A percentile compares a stretch with the other conserved stretches of the same genome.
Evolutionary conservation across 2,113 vertebrate species (phyloP).

Genomic region (Centrocercus urophasianus): DNA sequence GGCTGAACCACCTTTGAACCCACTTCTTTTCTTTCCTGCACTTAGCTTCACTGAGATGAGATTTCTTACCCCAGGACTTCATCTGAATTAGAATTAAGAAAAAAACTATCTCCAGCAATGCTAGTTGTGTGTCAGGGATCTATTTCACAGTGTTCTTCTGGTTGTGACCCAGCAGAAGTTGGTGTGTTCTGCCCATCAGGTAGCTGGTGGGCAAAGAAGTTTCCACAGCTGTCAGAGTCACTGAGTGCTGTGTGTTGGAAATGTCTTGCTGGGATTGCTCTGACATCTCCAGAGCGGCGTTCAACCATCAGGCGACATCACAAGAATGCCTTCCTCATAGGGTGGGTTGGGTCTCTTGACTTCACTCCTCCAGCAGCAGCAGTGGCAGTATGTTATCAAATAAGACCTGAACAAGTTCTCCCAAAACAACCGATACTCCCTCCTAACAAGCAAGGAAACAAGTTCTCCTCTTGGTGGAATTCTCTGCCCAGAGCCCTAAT

Average conservation of each 20-base stretch:
- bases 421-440: neutral
- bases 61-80: neutral
- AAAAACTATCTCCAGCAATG: fast-evolving
- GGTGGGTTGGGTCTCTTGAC: conserved; percentile 19
- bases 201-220: neutral
- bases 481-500: conserved; percentile 81
- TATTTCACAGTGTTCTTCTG: neutral
- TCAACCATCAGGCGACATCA: neutral
- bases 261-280: neutral
- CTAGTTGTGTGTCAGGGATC: fast-evolving
- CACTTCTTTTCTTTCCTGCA: neutral
- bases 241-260: neutral
- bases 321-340: neutral
- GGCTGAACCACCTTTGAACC: neutral
- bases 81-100: neutral
- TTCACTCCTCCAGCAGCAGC: conserved; percentile 51
- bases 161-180: neutral
- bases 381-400: conserved; percentile 46
- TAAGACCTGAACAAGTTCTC: neutral
- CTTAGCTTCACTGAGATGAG: neutral
- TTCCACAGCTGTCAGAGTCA: neutral
- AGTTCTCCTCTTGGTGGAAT: conserved; percentile 46
- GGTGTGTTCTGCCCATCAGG: neutral
- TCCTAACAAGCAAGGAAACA: conserved; percentile 31
- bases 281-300: neutral